Evolutionary conservation across 2,113 vertebrate species (phyloP).

Genomic region (Benitochromis conjunctus): DNA sequence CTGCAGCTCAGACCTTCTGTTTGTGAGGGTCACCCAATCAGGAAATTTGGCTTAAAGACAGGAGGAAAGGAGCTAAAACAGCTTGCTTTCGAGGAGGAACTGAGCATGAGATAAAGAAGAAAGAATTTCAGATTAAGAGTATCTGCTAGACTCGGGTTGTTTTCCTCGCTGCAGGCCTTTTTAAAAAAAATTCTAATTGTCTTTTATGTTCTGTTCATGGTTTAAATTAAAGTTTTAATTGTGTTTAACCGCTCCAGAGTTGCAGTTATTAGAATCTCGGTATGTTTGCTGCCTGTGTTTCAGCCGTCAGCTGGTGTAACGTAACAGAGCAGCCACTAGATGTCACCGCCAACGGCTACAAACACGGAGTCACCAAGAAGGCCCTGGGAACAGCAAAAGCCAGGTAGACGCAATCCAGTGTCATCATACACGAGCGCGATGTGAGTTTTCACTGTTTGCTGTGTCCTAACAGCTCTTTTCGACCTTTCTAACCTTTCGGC

Average conservation of each 20-base stretch:
- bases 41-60: not conserved
- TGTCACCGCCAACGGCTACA: slow-evolving; percentile 91
- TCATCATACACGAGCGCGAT: not conserved
- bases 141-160: not conserved
- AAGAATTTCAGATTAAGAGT: not conserved
- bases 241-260: not conserved
- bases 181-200: no score
- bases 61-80: not conserved
- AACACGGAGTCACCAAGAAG: slow-evolving; percentile 90
- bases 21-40: not conserved
- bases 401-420: slow-evolving; percentile 70
- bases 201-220: not conserved
- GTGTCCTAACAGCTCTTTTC: not conserved
- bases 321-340: slow-evolving; percentile 85
- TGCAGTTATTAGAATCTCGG: fast-evolving
- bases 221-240: not conserved
- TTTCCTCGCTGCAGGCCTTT: not conserved
- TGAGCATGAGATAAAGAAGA: not conserved
- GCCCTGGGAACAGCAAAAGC: slow-evolving; percentile 72
- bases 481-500: not conserved
- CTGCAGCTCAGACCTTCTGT: not conserved
- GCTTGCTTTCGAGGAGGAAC: not conserved
- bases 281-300: not conserved
- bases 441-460: not conserved
- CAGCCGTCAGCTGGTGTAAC: slow-evolving; percentile 94